These are phyloP conservation scores for Cheilosia vulpina DNA, from an alignment of 2,888 invertebrate genomes.

Conservation along the genomic window DNA sequence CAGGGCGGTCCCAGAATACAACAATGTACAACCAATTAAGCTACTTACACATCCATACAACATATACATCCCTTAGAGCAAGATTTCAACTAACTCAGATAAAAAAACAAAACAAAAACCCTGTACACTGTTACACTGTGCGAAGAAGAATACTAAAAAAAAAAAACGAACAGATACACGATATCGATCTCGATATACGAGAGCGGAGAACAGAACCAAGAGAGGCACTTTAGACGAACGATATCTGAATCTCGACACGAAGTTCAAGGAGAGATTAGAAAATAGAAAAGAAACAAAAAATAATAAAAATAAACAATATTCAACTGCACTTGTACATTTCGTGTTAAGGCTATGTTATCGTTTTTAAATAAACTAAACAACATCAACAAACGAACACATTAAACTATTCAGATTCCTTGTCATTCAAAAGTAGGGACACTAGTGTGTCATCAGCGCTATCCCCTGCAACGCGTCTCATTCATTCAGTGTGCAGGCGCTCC, in stretches of 20 bases:
- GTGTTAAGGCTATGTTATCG: conserved; percentile 71
- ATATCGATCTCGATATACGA: conserved; percentile 11
- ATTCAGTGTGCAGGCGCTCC: not conserved
- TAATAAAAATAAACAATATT: conserved; percentile 10
- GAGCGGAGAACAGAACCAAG: conserved; percentile 26
- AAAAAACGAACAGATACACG: not conserved
- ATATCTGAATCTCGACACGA: conserved; percentile 36
- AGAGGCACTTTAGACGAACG: conserved; percentile 12
- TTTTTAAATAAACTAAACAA: conserved; percentile 70
- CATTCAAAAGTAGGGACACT: conserved; percentile 2
- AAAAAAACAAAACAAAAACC: conserved; percentile 47
- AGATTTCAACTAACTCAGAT: conserved; percentile 72
- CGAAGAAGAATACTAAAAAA: conserved; percentile 40
- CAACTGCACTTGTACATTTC: conserved; percentile 62
- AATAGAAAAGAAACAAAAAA: conserved; percentile 5
- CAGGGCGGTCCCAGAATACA: conserved; percentile 87
- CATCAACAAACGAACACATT: conserved; percentile 39
- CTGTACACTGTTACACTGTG: conserved; percentile 57
- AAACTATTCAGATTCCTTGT: conserved; percentile 41
- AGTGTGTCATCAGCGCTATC: not conserved
- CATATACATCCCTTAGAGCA: conserved; percentile 74
- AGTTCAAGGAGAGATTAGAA: conserved; percentile 16
- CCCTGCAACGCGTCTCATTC: not conserved
- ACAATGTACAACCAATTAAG: conserved; percentile 91
- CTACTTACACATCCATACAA: conserved; percentile 75